phyloP scores from a whole-genome alignment of 2,888 invertebrate genomes.

The Drosophila vallismaia region DNA sequence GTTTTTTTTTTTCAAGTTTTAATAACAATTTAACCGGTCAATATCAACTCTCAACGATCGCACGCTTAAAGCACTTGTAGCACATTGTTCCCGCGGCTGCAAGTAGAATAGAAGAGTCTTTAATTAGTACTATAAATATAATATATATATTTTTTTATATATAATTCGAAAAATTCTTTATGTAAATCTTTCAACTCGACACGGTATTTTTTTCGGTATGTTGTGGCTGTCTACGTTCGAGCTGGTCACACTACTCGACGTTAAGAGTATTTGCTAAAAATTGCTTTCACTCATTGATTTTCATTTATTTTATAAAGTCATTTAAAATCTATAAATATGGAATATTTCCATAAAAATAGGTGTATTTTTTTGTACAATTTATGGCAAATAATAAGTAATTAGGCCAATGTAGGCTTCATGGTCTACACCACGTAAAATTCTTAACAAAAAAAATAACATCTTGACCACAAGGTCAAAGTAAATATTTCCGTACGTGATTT shows the following conservation, averaged over 20 bases:
- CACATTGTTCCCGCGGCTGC: not conserved
- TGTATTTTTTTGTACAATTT: not conserved
- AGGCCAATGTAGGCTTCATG: slow-evolving; percentile 69
- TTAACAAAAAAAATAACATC: slow-evolving; percentile 11
- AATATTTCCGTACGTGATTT: slow-evolving; percentile 63
- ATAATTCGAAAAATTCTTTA: not conserved
- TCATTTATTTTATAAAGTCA: slow-evolving; percentile 44
- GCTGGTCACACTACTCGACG: slow-evolving; percentile 52
- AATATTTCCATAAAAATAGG: not conserved
- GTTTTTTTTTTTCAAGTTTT: slow-evolving; percentile 6
- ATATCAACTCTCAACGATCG: slow-evolving; percentile 10
- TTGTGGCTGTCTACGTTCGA: slow-evolving; percentile 17
- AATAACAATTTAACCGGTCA: slow-evolving; percentile 48
- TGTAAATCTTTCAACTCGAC: not conserved
- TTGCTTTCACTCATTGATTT: slow-evolving; percentile 74
- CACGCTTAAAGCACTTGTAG: slow-evolving; percentile 4
- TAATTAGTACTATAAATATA: slow-evolving; percentile 20
- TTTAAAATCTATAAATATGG: not conserved
- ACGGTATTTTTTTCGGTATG: slow-evolving; percentile 63
- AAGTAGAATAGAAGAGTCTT: slow-evolving; percentile 28
- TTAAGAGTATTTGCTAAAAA: slow-evolving; percentile 39
- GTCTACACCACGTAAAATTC: slow-evolving; percentile 12
- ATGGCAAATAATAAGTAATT: slow-evolving; percentile 42
- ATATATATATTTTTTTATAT: not conserved
- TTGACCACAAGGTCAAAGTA: slow-evolving; percentile 46